Base-by-base conservation (phyloP, 2,797 vertebrate species). In the Esox lucius region DNA sequence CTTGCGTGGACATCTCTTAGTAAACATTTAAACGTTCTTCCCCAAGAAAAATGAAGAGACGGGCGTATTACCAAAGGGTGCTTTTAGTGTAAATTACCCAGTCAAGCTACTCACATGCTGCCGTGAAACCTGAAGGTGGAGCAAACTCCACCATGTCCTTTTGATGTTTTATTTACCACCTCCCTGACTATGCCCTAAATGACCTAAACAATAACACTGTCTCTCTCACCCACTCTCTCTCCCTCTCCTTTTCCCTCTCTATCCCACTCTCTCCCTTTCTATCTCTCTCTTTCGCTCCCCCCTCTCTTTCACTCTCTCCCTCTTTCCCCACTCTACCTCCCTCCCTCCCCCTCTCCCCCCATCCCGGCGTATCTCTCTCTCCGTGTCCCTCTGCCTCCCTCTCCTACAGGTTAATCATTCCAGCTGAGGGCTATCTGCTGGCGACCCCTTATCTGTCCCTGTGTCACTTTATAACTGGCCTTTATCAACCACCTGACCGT, bases 401-500 rank as follows among this genome's bases (percentile, higher is more conserved):
- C 79, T 73, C 72, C 71, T 68, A 17, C 81, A 85, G 89, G 97
- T 99, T 99, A 99, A 98, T 98, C 91, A 99, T 99, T 99, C 90
- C 91, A 94, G 86, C 81, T 82, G 81, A 92, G 90, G 92, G 42
- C 6, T 96, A 96, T 97, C 96, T 94, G 92, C 91, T 92, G 93
- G 88, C 93, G 93, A 85, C 87, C 87, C 92, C 96, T 98, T 99
- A 99, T 99, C 97, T 96, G 89, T 87, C 89, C 84, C 91, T 94
- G 95, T 97, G 96, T 96, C 95, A 96, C 94, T 98, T 98, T 98
- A 98, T 96, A 97, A 97, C 96, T 94, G 93, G 94, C 88, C 92
- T 92, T 94, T 94, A 95, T 96, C 94, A 92, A 86, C 83, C 89
- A 83, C 78, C 85, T 94, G 92, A 92, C 73, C 48, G 76, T 75